Percentiles rank a stretch among this genome's conserved stretches.
Evolutionary conservation across 1,140 invertebrate genomes (phyloP).

Genomic region (Bombus consobrinus): DNA sequence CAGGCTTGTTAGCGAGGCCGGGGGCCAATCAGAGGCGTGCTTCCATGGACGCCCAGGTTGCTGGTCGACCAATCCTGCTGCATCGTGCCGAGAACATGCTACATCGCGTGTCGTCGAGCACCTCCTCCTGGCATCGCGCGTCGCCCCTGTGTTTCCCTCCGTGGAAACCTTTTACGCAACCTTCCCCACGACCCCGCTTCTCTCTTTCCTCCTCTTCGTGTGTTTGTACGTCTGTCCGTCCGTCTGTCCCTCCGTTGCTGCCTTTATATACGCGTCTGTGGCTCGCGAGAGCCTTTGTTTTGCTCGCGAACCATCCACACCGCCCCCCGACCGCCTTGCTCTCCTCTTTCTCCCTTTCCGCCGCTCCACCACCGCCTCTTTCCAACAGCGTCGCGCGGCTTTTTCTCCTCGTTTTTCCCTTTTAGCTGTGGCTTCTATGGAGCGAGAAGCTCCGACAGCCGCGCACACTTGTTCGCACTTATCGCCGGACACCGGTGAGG

Average conservation of each 20-base stretch:
- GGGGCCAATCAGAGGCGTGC: constrained; percentile 77
- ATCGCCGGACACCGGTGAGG: constrained; percentile 55
- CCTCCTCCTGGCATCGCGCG: constrained; percentile 77
- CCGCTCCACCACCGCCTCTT: background rate
- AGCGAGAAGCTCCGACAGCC: constrained; percentile 52
- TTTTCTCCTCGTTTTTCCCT: constrained; percentile 27
- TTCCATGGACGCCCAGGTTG: constrained; percentile 78
- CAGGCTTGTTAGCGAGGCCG: constrained; percentile 77
- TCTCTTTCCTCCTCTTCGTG: constrained; percentile 26
- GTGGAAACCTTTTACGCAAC: constrained; percentile 62
- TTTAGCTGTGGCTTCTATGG: constrained; percentile 29
- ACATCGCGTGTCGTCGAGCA: constrained; percentile 81
- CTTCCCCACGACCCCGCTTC: constrained; percentile 36
- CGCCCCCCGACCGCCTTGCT: constrained; percentile 1
- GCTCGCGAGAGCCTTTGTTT: constrained; percentile 63
- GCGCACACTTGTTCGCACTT: constrained; percentile 62
- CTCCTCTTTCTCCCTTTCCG: background rate
- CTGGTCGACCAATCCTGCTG: constrained; percentile 73
- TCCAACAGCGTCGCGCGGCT: background rate
- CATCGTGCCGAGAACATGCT: constrained; percentile 74
- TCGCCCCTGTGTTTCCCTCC: constrained; percentile 53
- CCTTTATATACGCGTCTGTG: background rate
- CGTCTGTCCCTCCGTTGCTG: constrained; percentile 28
- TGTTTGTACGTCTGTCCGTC: constrained; percentile 2
- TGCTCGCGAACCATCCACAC: constrained; percentile 51